Evolutionary conservation across 2,888 invertebrate species (phyloP).

Genomic region (Phortica magna): DNA sequence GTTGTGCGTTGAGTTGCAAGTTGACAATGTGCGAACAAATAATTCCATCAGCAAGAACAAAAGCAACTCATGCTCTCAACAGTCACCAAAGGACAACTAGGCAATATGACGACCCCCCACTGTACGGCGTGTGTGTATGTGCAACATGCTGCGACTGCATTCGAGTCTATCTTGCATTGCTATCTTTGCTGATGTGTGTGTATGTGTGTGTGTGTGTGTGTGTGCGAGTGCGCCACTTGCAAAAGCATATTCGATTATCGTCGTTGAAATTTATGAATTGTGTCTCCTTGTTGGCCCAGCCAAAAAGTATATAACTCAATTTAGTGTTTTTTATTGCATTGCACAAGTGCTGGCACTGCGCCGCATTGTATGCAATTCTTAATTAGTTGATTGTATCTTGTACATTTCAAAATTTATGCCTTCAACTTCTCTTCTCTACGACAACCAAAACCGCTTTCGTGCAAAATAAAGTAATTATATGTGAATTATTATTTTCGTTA

Average conservation of each 20-base stretch:
- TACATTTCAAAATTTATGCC: conserved; percentile 56
- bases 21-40: conserved; percentile 76
- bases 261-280: conserved; percentile 69
- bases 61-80: conserved; percentile 56
- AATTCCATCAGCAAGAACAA: conserved; percentile 75
- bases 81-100: conserved; percentile 13
- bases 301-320: conserved; percentile 30
- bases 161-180: conserved; percentile 2
- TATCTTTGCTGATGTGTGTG: background rate
- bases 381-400: conserved; percentile 66
- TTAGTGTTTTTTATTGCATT: conserved; percentile 19
- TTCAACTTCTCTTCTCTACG: conserved; percentile 11
- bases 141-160: conserved; percentile 11
- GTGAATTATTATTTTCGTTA: background rate
- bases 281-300: conserved; percentile 30
- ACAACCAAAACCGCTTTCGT: background rate
- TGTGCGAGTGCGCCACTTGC: background rate
- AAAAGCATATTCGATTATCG: conserved; percentile 63
- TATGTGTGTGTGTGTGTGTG: background rate
- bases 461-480: background rate
- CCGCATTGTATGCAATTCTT: conserved; percentile 55
- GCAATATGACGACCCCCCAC: background rate
- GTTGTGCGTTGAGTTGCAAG: conserved; percentile 47
- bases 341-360: conserved; percentile 43
- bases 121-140: background rate